Percentiles rank a stretch among this genome's conserved stretches.
phyloP scores from a whole-genome alignment of 2,113 vertebrate species.

The Brachionichthys hirsutus region DNA sequence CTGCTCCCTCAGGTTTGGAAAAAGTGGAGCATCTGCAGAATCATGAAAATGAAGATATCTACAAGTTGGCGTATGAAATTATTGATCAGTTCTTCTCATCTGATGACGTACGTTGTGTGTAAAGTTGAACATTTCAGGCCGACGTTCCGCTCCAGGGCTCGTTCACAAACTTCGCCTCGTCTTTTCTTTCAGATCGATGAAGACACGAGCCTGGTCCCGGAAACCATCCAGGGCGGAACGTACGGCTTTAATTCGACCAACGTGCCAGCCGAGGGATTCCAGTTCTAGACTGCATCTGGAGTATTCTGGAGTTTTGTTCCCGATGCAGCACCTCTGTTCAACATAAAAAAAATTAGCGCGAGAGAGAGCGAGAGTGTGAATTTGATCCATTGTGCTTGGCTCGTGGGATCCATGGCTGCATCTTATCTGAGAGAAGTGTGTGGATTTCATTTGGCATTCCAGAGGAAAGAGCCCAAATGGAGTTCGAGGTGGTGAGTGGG shows the following conservation, averaged over 20 bases:
- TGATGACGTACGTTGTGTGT: slow-evolving; percentile 89
- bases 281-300: slow-evolving; percentile 90
- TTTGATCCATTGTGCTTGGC: slow-evolving; percentile 99
- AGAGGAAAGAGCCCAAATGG: slow-evolving; percentile 94
- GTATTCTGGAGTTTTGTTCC: slow-evolving; percentile 88
- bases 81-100: slow-evolving; percentile 99
- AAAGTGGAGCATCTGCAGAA: slow-evolving; percentile 98
- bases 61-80: slow-evolving; percentile 99
- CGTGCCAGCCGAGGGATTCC: slow-evolving; percentile 99
- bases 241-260: slow-evolving; percentile 99
- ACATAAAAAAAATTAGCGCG: slow-evolving; percentile 81
- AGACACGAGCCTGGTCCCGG: slow-evolving; percentile 97
- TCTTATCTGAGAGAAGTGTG: slow-evolving; percentile 97
- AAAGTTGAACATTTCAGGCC: not conserved
- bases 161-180: not conserved
- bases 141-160: not conserved
- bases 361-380: slow-evolving; percentile 83
- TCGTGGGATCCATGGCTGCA: slow-evolving; percentile 99
- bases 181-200: slow-evolving; percentile 88
- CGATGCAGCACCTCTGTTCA: slow-evolving; percentile 98
- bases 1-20: slow-evolving; percentile 85
- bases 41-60: slow-evolving; percentile 99
- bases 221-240: slow-evolving; percentile 96
- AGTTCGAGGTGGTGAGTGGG: slow-evolving; percentile 98
- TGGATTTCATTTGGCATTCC: slow-evolving; percentile 98